A percentile compares a stretch with the other conserved stretches of the same genome.
Evolutionary conservation across 2,888 invertebrate genomes (phyloP).

Genomic region (Panopea generosa): DNA sequence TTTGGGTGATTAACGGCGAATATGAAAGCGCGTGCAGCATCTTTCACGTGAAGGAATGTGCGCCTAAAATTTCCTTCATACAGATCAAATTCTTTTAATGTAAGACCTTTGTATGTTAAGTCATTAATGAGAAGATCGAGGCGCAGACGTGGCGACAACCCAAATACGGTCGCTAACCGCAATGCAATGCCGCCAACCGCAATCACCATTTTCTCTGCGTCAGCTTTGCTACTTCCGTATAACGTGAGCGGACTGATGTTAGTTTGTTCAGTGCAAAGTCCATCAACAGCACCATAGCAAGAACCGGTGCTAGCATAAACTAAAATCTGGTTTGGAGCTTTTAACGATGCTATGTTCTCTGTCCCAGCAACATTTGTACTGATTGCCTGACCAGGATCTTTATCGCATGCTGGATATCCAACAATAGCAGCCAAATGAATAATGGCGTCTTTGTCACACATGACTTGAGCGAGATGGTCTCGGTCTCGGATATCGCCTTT

Average conservation of each 20-base stretch:
- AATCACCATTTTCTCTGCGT: slow-evolving; percentile 68
- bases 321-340: slow-evolving; percentile 7
- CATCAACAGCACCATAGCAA: slow-evolving; percentile 84
- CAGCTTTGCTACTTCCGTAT: slow-evolving; percentile 79
- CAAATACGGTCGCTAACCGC: slow-evolving; percentile 83
- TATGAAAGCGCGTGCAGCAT: slow-evolving; percentile 83
- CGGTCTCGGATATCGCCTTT: slow-evolving; percentile 81
- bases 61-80: slow-evolving; percentile 83
- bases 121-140: slow-evolving; percentile 25
- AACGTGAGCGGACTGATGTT: slow-evolving; percentile 83
- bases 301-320: slow-evolving; percentile 80
- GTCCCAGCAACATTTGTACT: slow-evolving; percentile 25
- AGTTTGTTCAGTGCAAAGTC: slow-evolving; percentile 83
- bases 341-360: slow-evolving; percentile 23
- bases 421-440: slow-evolving; percentile 85
- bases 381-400: slow-evolving; percentile 26
- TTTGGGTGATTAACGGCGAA: slow-evolving; percentile 82
- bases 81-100: slow-evolving; percentile 79
- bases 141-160: slow-evolving; percentile 22
- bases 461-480: slow-evolving; percentile 67
- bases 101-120: slow-evolving; percentile 67
- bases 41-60: slow-evolving; percentile 84
- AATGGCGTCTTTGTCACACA: slow-evolving; percentile 77
- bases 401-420: slow-evolving; percentile 79
- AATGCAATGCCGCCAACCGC: slow-evolving; percentile 79